Percentiles rank a stretch among this genome's conserved stretches.
Evolutionary conservation across 2,888 invertebrate species (phyloP).

Genomic region (Drosophila flavopinicola): DNA sequence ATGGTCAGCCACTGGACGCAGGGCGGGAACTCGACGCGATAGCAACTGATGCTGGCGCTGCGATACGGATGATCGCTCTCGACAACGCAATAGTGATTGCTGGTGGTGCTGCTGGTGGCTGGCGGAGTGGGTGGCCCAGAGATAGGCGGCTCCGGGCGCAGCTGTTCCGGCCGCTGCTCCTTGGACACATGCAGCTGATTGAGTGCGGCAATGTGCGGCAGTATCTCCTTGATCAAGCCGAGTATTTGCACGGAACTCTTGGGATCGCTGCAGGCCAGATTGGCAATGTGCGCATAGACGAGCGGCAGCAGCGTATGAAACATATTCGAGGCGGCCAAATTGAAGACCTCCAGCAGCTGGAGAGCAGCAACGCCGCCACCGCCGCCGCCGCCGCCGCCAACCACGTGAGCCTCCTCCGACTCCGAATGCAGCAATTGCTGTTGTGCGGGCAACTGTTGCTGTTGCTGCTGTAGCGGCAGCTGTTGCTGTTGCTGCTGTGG

Average conservation of each 20-base stretch:
- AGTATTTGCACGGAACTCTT: conserved; percentile 94
- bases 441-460: conserved; percentile 23
- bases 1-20: conserved; percentile 95
- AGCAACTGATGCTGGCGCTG: conserved; percentile 93
- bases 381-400: neutral
- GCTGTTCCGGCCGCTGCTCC: conserved; percentile 67
- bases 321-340: conserved; percentile 84
- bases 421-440: conserved; percentile 71
- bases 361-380: conserved; percentile 67
- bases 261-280: conserved; percentile 91
- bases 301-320: conserved; percentile 93
- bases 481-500: conserved; percentile 38
- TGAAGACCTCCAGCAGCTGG: conserved; percentile 84
- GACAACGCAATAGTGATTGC: conserved; percentile 94
- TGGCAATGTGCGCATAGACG: conserved; percentile 93
- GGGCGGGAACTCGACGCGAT: conserved; percentile 93
- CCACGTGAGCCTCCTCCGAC: conserved; percentile 79
- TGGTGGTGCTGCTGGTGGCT: conserved; percentile 86
- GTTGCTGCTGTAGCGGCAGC: conserved; percentile 22
- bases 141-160: conserved; percentile 78
- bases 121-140: conserved; percentile 15
- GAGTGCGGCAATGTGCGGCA: conserved; percentile 94
- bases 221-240: conserved; percentile 92
- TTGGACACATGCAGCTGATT: conserved; percentile 87
- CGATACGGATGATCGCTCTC: conserved; percentile 99